phyloP scores from a whole-genome alignment of 2,797 vertebrate genomes.

The Trematomus bernacchii region DNA sequence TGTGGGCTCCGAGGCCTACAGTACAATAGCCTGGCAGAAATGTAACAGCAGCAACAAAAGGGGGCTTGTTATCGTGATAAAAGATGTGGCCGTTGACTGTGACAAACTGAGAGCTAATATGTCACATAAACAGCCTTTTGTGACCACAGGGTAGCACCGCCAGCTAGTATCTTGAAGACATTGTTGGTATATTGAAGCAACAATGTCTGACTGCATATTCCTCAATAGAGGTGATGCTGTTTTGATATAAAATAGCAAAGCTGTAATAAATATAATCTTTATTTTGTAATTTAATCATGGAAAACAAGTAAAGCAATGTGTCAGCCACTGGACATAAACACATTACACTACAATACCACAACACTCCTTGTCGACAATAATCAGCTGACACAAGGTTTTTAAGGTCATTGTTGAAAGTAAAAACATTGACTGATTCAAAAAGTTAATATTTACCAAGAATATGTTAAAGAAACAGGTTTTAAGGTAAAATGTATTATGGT shows the following conservation, averaged over 20 bases:
- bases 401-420: conserved; percentile 28
- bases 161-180: conserved; percentile 1
- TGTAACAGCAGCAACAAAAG: conserved; percentile 55
- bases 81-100: conserved; percentile 56
- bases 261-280: not conserved
- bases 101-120: conserved; percentile 71
- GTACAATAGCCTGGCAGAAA: conserved; percentile 44
- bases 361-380: conserved; percentile 10
- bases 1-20: conserved; percentile 26
- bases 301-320: not conserved
- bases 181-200: not conserved
- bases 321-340: not conserved
- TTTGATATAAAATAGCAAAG: conserved; percentile 20
- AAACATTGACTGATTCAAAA: conserved; percentile 28
- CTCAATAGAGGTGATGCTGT: not conserved
- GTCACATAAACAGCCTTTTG: conserved; percentile 60
- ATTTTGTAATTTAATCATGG: not conserved
- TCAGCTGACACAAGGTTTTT: conserved; percentile 10
- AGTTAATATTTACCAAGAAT: conserved; percentile 10
- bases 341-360: not conserved
- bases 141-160: conserved; percentile 26
- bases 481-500: not conserved
- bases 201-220: not conserved
- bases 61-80: conserved; percentile 60
- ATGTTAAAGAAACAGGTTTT: not conserved